A percentile compares a stretch with the other conserved stretches of the same genome.
Conservation (phyloP, 2,888 invertebrate species). For the Pristionchus arcanus region DNA sequence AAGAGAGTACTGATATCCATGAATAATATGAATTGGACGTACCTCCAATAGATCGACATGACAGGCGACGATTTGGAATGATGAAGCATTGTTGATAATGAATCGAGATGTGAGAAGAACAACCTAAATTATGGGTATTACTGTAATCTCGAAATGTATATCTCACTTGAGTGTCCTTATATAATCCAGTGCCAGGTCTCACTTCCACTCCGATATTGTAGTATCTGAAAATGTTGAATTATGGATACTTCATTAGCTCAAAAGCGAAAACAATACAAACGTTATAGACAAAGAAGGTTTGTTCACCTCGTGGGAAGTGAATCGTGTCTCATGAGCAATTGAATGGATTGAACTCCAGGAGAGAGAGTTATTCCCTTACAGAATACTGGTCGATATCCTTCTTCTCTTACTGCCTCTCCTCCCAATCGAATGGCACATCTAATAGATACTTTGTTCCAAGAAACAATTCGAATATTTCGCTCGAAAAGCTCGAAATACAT, state of each 20-base stretch:
- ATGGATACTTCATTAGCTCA: too few species aligned
- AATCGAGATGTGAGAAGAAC: slow-evolving; percentile 94
- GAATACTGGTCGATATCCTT: slow-evolving; percentile 67
- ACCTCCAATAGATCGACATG: slow-evolving; percentile 87
- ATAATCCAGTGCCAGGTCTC: slow-evolving; percentile 88
- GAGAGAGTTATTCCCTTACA: slow-evolving; percentile 68
- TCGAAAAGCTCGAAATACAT: too few species aligned
- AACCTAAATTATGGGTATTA: slow-evolving; percentile 81
- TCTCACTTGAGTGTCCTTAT: slow-evolving; percentile 87
- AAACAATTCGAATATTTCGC: too few species aligned
- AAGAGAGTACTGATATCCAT: slow-evolving; percentile 71
- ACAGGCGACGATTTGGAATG: slow-evolving; percentile 88
- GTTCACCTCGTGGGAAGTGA: slow-evolving; percentile 62
- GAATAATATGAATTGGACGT: background rate
- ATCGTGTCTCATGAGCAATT: slow-evolving; percentile 70
- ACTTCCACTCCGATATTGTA: slow-evolving; percentile 87
- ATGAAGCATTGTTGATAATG: slow-evolving; percentile 92
- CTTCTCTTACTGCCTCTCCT: slow-evolving; percentile 61
- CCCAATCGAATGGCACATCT: slow-evolving; percentile 70
- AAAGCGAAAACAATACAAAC: background rate
- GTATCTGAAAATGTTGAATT: slow-evolving; percentile 56
- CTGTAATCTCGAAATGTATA: background rate
- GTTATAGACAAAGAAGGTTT: background rate
- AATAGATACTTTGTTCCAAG: background rate
- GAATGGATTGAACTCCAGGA: slow-evolving; percentile 74